Evolutionary conservation across 2,888 invertebrate species (phyloP), one percentile per base, ranked within the genome.

Genomic region (Tillus elongatus): DNA sequence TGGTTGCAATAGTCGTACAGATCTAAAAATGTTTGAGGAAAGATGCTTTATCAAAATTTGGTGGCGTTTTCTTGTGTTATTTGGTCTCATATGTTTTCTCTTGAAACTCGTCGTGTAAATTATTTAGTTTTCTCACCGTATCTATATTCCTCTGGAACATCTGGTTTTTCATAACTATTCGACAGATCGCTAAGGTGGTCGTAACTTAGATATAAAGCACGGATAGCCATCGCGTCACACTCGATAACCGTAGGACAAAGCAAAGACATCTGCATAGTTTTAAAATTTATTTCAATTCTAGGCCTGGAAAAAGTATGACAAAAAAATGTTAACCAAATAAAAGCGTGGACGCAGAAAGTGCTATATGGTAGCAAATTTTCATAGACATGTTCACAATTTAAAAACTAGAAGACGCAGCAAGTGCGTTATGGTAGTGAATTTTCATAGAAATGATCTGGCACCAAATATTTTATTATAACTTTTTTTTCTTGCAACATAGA

Each of bases 151-250:
- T 33, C 15, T 3, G 42, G 39, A 3, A 36, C 15, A 44, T 10
- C 28, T 0, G 55, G 54, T 15, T 38, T 35, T 2, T 39, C 10
- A 36, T 42, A 59, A 8, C 43, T 65, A 10, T 48, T 49, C 43
- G 69, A 66, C 15, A 64, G 62, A 47, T 73, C 72, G 44, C 71
- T 73, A 28, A 71, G 61, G 49, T 74, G 73, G 48, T 74, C 72
- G 47, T 71, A 74, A 41, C 61, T 68, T 3, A 71, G 46, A 61
- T 72, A 72, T 42, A 73, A 58, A 1, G 63, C 68, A 13, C 73
- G 58, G 13, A 73, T 49, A 0, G 70, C 70, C 13, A 66, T 61
- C 28, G 59, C 63, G 32, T 63, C 62, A 4, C 68, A 54, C 24
- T 64, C 60, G 1, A 73, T 58, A 0, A 55, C 54, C 3, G 57